Evolutionary conservation across 2,888 invertebrate species (phyloP).

Genomic region (Eumerus sabulonum): DNA sequence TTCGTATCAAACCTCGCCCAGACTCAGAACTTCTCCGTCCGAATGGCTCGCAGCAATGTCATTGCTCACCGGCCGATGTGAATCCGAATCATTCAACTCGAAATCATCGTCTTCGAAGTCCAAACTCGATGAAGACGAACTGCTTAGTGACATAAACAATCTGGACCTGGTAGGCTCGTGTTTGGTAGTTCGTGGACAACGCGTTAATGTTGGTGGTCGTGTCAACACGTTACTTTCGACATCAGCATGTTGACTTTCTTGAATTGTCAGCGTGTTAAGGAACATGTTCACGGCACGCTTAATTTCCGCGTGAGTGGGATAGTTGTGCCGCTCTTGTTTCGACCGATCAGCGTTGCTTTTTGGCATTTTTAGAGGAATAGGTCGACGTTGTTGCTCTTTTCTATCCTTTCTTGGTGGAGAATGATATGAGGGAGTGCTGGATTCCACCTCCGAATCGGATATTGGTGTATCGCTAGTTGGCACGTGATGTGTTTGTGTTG

Average conservation of each 20-base stretch:
- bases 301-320: constrained; percentile 36
- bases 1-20: constrained; percentile 3
- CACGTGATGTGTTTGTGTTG: background rate
- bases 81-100: constrained; percentile 1
- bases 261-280: constrained; percentile 34
- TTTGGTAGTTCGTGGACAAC: background rate
- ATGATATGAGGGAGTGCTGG: background rate
- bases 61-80: background rate
- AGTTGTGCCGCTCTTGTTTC: constrained; percentile 9
- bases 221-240: background rate
- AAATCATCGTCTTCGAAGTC: background rate
- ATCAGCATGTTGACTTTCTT: background rate
- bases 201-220: background rate
- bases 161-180: background rate
- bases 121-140: constrained; percentile 2
- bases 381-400: constrained; percentile 27
- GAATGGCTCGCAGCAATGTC: constrained; percentile 5
- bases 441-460: constrained; percentile 12
- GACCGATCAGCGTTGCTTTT: constrained; percentile 1
- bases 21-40: constrained; percentile 47
- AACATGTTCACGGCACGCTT: constrained; percentile 56
- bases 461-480: constrained; percentile 9
- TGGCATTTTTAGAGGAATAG: constrained; percentile 28
- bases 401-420: background rate
- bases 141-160: background rate